Evolutionary conservation across 2,888 invertebrate species (phyloP).

Genomic region (Ommatoiulus sabulosus): DNA sequence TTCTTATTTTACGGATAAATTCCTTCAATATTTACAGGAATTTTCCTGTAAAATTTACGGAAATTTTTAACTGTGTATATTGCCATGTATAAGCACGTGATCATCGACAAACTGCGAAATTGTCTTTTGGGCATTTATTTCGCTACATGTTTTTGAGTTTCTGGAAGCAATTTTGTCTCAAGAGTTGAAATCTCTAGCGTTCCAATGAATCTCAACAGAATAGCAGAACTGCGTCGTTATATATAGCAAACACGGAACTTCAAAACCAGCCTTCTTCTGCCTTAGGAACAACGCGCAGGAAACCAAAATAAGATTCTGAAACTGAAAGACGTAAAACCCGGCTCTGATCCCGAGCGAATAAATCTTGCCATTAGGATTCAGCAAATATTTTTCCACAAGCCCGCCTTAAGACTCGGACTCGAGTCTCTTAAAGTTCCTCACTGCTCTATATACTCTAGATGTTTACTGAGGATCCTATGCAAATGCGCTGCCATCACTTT

Average conservation of each 20-base stretch:
- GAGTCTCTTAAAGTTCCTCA: not conserved
- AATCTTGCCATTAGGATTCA: conserved; percentile 25
- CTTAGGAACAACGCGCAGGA: not conserved
- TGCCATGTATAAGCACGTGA: too few species aligned
- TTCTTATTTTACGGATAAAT: too few species aligned
- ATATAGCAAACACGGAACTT: not conserved
- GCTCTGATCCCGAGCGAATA: not conserved
- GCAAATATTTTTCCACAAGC: not conserved
- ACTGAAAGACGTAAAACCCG: not conserved
- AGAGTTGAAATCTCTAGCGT: not conserved
- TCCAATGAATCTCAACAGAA: not conserved
- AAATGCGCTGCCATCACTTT: not conserved
- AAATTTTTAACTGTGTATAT: too few species aligned
- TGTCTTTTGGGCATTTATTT: not conserved
- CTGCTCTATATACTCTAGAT: not conserved
- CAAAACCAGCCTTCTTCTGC: not conserved
- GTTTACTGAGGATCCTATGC: not conserved
- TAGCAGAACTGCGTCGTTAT: not conserved
- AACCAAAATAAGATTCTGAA: not conserved
- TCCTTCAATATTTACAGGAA: too few species aligned
- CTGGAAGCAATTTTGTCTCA: not conserved
- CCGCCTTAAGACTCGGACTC: conserved; percentile 28
- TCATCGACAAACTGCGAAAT: too few species aligned
- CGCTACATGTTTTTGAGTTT: not conserved
- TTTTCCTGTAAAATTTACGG: too few species aligned